Evolutionary conservation across 2,797 vertebrate species (phyloP).

Genomic region (Etheostoma nigrum): DNA sequence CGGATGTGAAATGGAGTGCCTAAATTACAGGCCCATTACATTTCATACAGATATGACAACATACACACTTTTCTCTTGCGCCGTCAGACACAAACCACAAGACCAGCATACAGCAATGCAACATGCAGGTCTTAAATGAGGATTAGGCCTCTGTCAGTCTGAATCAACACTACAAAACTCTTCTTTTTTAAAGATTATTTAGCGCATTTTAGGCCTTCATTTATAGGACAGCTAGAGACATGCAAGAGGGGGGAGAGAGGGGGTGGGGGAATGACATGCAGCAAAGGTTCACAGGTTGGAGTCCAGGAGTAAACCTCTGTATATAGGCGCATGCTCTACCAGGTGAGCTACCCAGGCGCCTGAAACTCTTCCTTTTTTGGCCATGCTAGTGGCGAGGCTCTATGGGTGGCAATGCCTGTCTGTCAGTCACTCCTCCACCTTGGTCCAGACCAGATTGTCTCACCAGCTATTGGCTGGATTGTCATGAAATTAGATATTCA

Average conservation of each 20-base stretch:
- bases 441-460: neutral
- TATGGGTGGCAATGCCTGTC: neutral
- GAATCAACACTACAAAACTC: neutral
- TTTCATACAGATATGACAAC: constrained; percentile 42
- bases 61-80: neutral
- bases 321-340: too few species aligned
- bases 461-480: neutral
- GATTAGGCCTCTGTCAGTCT: neutral
- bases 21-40: constrained; percentile 38
- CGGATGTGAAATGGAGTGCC: constrained; percentile 38
- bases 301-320: too few species aligned
- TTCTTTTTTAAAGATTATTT: neutral
- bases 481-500: neutral
- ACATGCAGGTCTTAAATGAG: neutral
- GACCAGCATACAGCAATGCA: neutral
- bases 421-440: neutral
- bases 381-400: neutral
- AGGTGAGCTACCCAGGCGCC: too few species aligned
- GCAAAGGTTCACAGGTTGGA: too few species aligned
- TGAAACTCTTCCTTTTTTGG: too few species aligned
- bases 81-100: constrained; percentile 10
- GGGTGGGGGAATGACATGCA: too few species aligned
- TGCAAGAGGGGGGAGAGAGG: too few species aligned
- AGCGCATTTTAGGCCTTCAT: too few species aligned
- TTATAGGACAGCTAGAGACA: too few species aligned